Evolutionary conservation across 2,113 vertebrate species (phyloP).

Genomic region (Pelecanus crispus): DNA sequence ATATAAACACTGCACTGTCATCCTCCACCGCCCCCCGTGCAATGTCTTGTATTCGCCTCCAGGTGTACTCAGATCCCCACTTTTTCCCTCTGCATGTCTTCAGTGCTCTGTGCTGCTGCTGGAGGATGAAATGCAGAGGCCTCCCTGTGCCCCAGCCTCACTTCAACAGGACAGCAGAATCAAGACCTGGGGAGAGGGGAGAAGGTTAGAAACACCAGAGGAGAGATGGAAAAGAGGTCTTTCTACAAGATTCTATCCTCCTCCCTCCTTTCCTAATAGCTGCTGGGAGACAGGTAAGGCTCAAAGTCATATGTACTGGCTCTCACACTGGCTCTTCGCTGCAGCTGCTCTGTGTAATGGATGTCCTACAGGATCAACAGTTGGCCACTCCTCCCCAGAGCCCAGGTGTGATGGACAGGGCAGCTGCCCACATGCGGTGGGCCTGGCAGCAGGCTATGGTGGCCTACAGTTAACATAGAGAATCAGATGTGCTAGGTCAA

Average conservation of each 20-base stretch:
- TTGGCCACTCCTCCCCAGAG: not conserved
- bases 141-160: not conserved
- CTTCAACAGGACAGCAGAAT: not conserved
- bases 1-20: no score
- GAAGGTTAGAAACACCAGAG: not conserved
- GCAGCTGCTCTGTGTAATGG: not conserved
- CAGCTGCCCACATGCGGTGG: not conserved
- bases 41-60: not conserved
- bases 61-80: not conserved
- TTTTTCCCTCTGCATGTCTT: no score
- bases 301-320: fast-evolving
- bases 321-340: not conserved
- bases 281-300: not conserved
- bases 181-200: not conserved
- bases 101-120: not conserved
- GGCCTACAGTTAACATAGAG: not conserved
- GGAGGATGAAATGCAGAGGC: not conserved
- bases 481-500: not conserved
- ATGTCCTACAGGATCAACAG: not conserved
- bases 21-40: not conserved
- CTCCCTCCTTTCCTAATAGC: not conserved
- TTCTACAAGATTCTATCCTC: not conserved
- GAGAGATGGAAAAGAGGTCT: not conserved
- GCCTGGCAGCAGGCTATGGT: not conserved
- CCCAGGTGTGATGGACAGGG: not conserved